Percentiles rank a stretch among this genome's conserved stretches.
Conservation (phyloP, 2,888 invertebrate species). For the Yponomeuta malinellus region DNA sequence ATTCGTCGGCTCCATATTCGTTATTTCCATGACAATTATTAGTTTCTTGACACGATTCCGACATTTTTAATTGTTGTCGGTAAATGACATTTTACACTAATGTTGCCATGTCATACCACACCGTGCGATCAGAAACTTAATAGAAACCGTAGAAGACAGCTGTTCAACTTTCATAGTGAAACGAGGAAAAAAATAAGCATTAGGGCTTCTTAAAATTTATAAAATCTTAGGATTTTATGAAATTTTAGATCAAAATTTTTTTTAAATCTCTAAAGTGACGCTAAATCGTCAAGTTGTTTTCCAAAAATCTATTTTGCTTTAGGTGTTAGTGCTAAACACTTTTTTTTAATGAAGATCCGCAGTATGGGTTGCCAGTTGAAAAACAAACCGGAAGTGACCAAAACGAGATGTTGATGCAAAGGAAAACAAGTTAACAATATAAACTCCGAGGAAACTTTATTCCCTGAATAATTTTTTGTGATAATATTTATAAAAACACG, state of each 20-base stretch:
- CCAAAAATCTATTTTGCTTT: background rate
- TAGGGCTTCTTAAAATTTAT: too few species aligned
- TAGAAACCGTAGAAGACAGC: background rate
- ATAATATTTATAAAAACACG: too few species aligned
- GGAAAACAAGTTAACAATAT: background rate
- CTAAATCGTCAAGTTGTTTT: too few species aligned
- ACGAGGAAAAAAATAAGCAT: background rate
- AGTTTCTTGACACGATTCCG: conserved; percentile 77
- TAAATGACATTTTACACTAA: conserved; percentile 68
- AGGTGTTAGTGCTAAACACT: background rate
- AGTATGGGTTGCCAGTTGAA: background rate
- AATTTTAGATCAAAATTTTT: background rate
- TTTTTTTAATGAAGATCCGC: background rate
- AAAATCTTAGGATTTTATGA: background rate
- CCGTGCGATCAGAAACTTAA: background rate
- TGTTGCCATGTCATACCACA: conserved; percentile 32
- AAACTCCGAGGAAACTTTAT: too few species aligned
- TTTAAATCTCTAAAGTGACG: too few species aligned
- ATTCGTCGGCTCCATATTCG: conserved; percentile 73
- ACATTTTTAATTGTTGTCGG: conserved; percentile 77
- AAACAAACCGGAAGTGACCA: background rate
- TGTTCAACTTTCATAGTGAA: background rate
- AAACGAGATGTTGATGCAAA: background rate
- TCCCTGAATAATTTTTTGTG: too few species aligned
- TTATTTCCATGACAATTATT: conserved; percentile 76